Percentiles rank a stretch among this genome's conserved stretches.
Conservation (phyloP, 2,113 vertebrate genomes). For the Amblyornis subalaris region DNA sequence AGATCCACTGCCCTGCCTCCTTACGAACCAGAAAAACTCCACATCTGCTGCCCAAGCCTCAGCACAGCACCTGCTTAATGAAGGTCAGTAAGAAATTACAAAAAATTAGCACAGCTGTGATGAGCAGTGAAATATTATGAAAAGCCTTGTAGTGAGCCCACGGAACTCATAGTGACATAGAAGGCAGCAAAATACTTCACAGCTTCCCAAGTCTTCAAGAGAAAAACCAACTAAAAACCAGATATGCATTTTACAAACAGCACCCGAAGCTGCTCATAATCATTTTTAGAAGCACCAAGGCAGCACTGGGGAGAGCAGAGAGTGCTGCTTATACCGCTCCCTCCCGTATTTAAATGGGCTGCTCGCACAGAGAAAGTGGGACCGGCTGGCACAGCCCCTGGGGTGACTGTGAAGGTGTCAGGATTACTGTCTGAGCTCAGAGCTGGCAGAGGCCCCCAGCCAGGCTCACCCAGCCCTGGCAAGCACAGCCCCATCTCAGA, state of each 20-base stretch:
- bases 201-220: neutral
- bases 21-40: neutral
- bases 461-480: conserved; percentile 40
- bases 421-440: conserved; percentile 49
- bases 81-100: neutral
- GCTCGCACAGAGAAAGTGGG: neutral
- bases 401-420: neutral
- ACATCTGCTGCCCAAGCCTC: neutral
- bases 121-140: neutral
- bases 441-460: conserved; percentile 36
- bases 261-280: neutral
- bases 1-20: neutral
- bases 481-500: conserved; percentile 23
- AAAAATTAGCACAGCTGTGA: neutral
- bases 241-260: neutral
- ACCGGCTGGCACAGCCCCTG: neutral
- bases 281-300: neutral
- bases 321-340: neutral
- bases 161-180: neutral
- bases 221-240: neutral
- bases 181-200: neutral
- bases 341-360: neutral
- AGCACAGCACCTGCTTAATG: neutral
- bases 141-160: neutral
- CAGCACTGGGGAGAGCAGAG: neutral